These are phyloP conservation scores for Zygaena filipendulae DNA, from an alignment of 2,888 invertebrate species.

Conservation along the genomic window DNA sequence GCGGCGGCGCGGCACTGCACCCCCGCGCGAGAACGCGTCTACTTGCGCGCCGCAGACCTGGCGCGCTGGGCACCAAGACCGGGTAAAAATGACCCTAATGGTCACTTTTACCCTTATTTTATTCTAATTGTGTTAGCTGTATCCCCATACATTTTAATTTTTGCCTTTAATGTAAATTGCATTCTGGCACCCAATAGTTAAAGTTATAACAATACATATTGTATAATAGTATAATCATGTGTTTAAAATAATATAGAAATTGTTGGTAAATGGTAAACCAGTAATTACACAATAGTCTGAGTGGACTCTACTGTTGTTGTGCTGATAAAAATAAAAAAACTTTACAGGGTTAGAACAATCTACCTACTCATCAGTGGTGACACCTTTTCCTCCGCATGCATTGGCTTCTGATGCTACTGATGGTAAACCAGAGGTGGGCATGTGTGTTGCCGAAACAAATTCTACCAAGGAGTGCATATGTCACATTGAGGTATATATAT, in stretches of 20 bases:
- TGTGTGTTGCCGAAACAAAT: slow-evolving; percentile 76
- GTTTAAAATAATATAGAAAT: too few relatives aligned
- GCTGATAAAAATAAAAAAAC: too few relatives aligned
- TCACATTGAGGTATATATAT: slow-evolving; percentile 77
- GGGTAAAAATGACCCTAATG: slow-evolving; percentile 59
- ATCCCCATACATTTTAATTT: too few relatives aligned
- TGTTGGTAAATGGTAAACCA: too few relatives aligned
- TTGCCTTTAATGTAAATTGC: too few relatives aligned
- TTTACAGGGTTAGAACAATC: slow-evolving; percentile 80
- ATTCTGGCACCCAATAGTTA: too few relatives aligned
- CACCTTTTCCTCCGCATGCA: slow-evolving; percentile 73
- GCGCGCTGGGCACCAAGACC: slow-evolving; percentile 82
- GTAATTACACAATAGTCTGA: too few relatives aligned
- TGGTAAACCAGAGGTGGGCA: slow-evolving; percentile 40
- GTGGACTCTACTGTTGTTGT: too few relatives aligned
- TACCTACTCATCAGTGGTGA: slow-evolving; percentile 77
- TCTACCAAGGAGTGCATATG: slow-evolving; percentile 83
- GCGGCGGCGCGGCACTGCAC: slow-evolving; percentile 81
- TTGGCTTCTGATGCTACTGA: slow-evolving; percentile 36
- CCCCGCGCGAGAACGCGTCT: slow-evolving; percentile 81
- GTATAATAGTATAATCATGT: too few relatives aligned
- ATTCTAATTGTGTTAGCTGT: too few relatives aligned
- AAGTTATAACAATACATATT: too few relatives aligned
- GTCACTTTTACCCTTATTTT: not conserved
- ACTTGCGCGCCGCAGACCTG: slow-evolving; percentile 81